Evolutionary conservation across 2,888 invertebrate species (phyloP), one percentile per base, ranked within the genome.

Genomic region (Torymus aiolomorphi): DNA sequence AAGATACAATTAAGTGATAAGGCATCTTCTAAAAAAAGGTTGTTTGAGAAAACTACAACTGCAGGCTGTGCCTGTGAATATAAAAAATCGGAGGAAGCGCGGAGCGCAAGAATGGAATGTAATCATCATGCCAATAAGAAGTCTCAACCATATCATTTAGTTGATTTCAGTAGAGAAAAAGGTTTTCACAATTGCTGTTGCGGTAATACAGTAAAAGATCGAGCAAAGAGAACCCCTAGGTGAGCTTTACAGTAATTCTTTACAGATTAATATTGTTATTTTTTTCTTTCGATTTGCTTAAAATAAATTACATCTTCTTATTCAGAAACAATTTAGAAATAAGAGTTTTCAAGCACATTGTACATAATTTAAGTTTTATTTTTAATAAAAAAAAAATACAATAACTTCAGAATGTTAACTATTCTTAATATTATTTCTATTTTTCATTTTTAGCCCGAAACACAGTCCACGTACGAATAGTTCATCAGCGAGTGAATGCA

Each of bases 121-220:
- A 82, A 13, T 31, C 20, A 54, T 66, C 51, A 62, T 52, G 67
- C 49, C 3, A 66, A 14, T 52, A 65, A 71, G 49, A 57, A 76
- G 20, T 14, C 49, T 18, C 73, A 65, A 24, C 59, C 82, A 0
- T 67, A 70, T 71, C 76, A 61, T 70, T 51, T 79, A 12, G 14
- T 11, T 11, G 66, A 76, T 69, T 74, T 76, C 0, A 49, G 52
- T 20, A 71, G 63, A 74, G 57, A 75, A 52, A 1, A 42, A 42
- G 62, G 57, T 67, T 18, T 54, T 56, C 56, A 20, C 42, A 66
- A 56, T 76, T 85, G 86, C 80, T 81, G 75, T 31, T 86, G 86
- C 56, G 76, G 20, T 4, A 85, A 82, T 57, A 82, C 83, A 78
- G 51, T 72, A 8, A 84, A 82, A 11, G 79, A 80, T 59, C 63